Conservation (phyloP, 2,888 invertebrate genomes). For the Trichopoda pennipes region DNA sequence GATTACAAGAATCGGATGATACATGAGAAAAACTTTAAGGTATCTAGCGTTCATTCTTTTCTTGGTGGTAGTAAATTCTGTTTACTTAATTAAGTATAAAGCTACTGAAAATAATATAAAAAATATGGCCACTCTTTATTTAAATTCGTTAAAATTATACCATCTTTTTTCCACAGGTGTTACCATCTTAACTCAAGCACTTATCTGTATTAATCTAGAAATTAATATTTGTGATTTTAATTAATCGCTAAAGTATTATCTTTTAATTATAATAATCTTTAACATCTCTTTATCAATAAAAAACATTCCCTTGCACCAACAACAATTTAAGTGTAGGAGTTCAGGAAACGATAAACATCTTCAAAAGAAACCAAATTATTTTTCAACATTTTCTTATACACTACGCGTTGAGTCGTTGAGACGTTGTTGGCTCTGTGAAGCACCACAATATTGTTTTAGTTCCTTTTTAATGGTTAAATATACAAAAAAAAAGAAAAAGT, state of each 20-base stretch:
- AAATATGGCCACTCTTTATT: no score
- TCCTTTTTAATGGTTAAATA: not conserved
- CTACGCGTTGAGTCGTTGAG: not conserved
- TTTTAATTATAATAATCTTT: conserved; percentile 52
- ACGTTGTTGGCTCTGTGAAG: conserved; percentile 6
- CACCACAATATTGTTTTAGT: conserved; percentile 20
- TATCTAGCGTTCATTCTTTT: no score
- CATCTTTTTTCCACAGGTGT: conserved; percentile 16
- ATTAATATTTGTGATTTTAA: conserved; percentile 37
- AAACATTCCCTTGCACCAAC: not conserved
- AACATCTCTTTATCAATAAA: not conserved
- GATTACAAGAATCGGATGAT: no score
- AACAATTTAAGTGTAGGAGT: conserved; percentile 49
- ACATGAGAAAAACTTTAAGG: no score
- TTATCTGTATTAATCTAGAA: conserved; percentile 35
- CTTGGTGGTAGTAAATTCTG: no score
- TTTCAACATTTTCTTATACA: conserved; percentile 37
- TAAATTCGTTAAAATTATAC: no score
- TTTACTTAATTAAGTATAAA: no score
- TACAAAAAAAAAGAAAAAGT: not conserved
- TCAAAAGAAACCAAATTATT: conserved; percentile 15
- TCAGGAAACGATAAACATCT: conserved; percentile 55
- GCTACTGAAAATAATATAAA: no score
- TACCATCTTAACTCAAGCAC: not conserved
- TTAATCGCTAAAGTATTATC: conserved; percentile 34